Percentiles rank a stretch among this genome's conserved stretches.
phyloP scores from a whole-genome alignment of 2,888 invertebrate genomes.

The Plebejus argus region DNA sequence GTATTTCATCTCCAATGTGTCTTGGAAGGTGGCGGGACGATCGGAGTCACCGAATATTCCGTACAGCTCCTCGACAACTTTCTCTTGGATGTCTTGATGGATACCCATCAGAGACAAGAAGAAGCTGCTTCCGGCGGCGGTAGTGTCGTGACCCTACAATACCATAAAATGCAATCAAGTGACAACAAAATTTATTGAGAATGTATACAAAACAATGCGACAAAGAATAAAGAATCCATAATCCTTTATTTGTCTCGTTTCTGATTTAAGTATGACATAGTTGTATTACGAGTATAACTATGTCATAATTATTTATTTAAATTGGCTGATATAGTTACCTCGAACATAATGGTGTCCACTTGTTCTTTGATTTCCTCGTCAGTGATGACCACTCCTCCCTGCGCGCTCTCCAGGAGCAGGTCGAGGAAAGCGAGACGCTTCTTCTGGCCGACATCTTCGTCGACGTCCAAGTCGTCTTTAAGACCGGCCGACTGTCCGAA shows the following conservation, averaged over 20 bases:
- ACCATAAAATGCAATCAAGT: too few relatives aligned
- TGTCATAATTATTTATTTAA: too few relatives aligned
- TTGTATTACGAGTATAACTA: too few relatives aligned
- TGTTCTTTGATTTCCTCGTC: slow-evolving; percentile 91
- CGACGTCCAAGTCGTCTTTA: slow-evolving; percentile 90
- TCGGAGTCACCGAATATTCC: slow-evolving; percentile 89
- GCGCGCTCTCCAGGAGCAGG: slow-evolving; percentile 88
- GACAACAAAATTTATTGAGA: too few relatives aligned
- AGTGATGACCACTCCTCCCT: slow-evolving; percentile 85
- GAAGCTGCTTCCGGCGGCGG: slow-evolving; percentile 90
- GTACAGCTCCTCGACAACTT: slow-evolving; percentile 87
- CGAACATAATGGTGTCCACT: slow-evolving; percentile 93
- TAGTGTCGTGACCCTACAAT: slow-evolving; percentile 88
- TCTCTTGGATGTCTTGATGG: slow-evolving; percentile 86
- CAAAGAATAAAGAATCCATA: too few relatives aligned
- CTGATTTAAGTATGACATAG: too few relatives aligned
- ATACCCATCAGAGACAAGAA: slow-evolving; percentile 89
- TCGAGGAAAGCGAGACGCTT: slow-evolving; percentile 93
- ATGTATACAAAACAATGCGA: too few relatives aligned
- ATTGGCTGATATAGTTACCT: slow-evolving; percentile 73
- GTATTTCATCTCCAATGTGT: slow-evolving; percentile 93
- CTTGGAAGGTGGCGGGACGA: slow-evolving; percentile 88
- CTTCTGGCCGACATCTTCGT: slow-evolving; percentile 90
- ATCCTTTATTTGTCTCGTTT: too few relatives aligned
- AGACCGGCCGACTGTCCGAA: slow-evolving; percentile 87